phyloP scores from a whole-genome alignment of 2,888 invertebrate genomes.

The Dasypolia templi region DNA sequence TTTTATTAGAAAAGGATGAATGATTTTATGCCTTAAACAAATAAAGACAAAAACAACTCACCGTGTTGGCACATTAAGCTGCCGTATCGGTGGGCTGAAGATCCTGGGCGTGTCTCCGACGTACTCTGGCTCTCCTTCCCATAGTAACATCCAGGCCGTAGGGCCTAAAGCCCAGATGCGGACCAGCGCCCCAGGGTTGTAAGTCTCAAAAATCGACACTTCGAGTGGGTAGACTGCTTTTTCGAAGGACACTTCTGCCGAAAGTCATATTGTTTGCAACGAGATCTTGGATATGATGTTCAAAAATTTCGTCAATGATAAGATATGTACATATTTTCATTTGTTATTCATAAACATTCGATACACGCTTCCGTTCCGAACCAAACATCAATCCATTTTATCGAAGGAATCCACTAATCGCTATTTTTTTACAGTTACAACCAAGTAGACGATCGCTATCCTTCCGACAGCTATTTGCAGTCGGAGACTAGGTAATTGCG shows the following conservation, averaged over 20 bases:
- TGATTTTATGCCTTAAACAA: not conserved
- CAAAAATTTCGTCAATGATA: not conserved
- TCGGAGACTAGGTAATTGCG: no score
- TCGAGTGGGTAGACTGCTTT: slow-evolving; percentile 92
- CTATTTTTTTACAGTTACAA: no score
- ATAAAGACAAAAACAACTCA: slow-evolving; percentile 58
- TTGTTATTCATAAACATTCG: no score
- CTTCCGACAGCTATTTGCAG: no score
- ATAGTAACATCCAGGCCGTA: slow-evolving; percentile 93
- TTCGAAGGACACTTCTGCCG: slow-evolving; percentile 92
- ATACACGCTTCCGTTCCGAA: no score
- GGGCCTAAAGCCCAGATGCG: slow-evolving; percentile 93
- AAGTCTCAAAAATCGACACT: slow-evolving; percentile 95
- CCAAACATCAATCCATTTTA: no score
- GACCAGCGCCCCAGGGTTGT: slow-evolving; percentile 95
- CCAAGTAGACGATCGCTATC: no score
- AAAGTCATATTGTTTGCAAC: slow-evolving; percentile 74
- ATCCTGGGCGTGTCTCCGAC: slow-evolving; percentile 92
- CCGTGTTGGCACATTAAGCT: slow-evolving; percentile 86
- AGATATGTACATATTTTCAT: not conserved
- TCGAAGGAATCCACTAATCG: no score
- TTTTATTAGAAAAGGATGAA: not conserved
- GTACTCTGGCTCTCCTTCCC: slow-evolving; percentile 93
- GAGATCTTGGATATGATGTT: slow-evolving; percentile 31
- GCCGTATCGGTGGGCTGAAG: slow-evolving; percentile 93